A percentile compares a stretch with the other conserved stretches of the same genome.
Conservation (phyloP, 2,888 invertebrate genomes). For the Hyposoter didymator region DNA sequence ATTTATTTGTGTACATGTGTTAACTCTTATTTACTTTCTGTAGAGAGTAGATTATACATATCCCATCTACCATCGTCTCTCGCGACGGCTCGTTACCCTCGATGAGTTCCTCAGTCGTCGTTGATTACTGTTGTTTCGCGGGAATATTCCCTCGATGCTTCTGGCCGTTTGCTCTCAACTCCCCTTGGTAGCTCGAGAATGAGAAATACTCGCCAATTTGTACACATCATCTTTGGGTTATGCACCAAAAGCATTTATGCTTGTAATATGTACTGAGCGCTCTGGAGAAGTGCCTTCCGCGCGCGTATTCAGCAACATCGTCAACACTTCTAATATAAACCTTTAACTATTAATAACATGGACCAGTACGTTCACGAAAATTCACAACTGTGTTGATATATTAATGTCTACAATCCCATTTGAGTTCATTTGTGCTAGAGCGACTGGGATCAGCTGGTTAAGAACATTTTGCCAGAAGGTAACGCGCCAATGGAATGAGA, state of each 20-base stretch:
- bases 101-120: slow-evolving; percentile 64
- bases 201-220: slow-evolving; percentile 36
- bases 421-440: not conserved
- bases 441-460: not conserved
- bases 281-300: not conserved
- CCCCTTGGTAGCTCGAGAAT: slow-evolving; percentile 13
- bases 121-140: slow-evolving; percentile 65
- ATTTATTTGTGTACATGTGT: slow-evolving; percentile 26
- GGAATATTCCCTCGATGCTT: slow-evolving; percentile 32
- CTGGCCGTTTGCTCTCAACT: slow-evolving; percentile 15
- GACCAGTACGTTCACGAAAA: not conserved
- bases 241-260: slow-evolving; percentile 37
- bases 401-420: not conserved
- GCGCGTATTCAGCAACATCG: slow-evolving; percentile 13
- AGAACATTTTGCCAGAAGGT: not conserved
- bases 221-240: slow-evolving; percentile 52
- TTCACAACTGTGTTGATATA: not conserved
- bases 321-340: slow-evolving; percentile 17
- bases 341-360: not conserved
- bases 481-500: not conserved
- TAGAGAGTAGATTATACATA: slow-evolving; percentile 26
- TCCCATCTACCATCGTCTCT: slow-evolving; percentile 42
- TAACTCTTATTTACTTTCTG: slow-evolving; percentile 6
- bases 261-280: not conserved
- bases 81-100: slow-evolving; percentile 61